Evolutionary conservation across 2,113 vertebrate species (phyloP), one percentile per base, ranked within the genome.

Genomic region (Dinomys branickii): DNA sequence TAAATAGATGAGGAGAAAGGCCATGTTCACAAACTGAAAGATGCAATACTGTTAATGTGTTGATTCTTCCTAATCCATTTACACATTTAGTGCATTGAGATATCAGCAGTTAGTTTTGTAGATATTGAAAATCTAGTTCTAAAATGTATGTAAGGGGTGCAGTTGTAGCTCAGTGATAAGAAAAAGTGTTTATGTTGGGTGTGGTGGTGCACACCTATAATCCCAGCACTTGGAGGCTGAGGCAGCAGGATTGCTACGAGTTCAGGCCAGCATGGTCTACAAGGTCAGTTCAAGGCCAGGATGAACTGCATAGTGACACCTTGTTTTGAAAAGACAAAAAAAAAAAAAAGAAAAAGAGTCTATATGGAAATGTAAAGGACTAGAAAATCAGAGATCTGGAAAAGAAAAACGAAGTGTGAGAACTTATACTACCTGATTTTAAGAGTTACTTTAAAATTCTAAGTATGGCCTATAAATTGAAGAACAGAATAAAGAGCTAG

Each of bases 71-170:
- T 82, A 67, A 88, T 22, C 58, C 77, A 71, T 63, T 26, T 80
- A 59, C 28, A 94, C 77, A 91, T 38, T 88, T 63, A 91, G 80
- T 63, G 59, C 22, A 80, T 14, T 33, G 26, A 91, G 26, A 56
- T 85, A 91, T 3, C 35, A 81, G 75, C 56, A 85, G 33, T 87
- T 86, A 54, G 67, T 94, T 86, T 85, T 69, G 7, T 84, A 71
- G 83, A 71, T n/a, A 84, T 7, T 78, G 61, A 94, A 97, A 94
- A 61, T 47, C 69, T 77, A 93, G 56, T 81, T 95, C 38, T 54
- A 91, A 80, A 87, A n/a, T 87, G 82, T n/a, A 85, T 35, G 30
- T 3, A 1, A 80, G 77, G 8, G 8, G 3, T 80, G n/a, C 20
- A 38, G 52, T 13, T 22, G 11, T 12, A 80, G 28, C 47, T 33